A percentile compares a stretch with the other conserved stretches of the same genome.
phyloP scores from a whole-genome alignment of 2,888 invertebrate genomes.

The Drepanosiphum platanoidis region DNA sequence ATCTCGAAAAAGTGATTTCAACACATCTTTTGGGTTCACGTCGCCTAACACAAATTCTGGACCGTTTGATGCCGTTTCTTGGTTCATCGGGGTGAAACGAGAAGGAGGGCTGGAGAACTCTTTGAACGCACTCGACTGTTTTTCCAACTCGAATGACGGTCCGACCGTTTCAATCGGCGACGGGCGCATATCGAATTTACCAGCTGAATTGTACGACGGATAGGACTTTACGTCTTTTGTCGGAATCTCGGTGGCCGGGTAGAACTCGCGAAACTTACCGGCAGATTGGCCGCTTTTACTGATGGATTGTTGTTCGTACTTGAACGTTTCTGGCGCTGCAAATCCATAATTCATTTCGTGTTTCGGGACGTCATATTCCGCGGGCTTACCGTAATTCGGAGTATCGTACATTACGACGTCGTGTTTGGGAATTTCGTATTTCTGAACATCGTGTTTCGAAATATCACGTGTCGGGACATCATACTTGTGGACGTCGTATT shows the following conservation, averaged over 20 bases:
- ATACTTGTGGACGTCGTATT: not conserved
- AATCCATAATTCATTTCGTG: not conserved
- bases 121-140: not conserved
- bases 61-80: not conserved
- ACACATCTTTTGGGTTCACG: conserved; percentile 16
- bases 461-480: not conserved
- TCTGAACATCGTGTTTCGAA: no score
- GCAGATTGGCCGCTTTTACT: not conserved
- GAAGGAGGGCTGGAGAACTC: not conserved
- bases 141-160: not conserved
- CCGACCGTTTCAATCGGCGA: not conserved
- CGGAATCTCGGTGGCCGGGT: conserved; percentile 16
- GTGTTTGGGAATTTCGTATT: not conserved
- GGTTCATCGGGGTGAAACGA: not conserved
- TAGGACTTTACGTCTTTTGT: not conserved
- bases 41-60: not conserved
- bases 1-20: conserved; percentile 23
- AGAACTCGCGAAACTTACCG: conserved; percentile 4
- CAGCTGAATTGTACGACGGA: not conserved
- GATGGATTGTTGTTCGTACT: not conserved
- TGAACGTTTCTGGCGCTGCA: not conserved
- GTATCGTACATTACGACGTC: not conserved
- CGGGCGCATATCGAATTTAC: not conserved
- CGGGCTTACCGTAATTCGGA: no score
- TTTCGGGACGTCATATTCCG: not conserved